Percentiles rank a stretch among this genome's conserved stretches.
Conservation (phyloP, 2,797 vertebrate species). For the Lacerta agilis region DNA sequence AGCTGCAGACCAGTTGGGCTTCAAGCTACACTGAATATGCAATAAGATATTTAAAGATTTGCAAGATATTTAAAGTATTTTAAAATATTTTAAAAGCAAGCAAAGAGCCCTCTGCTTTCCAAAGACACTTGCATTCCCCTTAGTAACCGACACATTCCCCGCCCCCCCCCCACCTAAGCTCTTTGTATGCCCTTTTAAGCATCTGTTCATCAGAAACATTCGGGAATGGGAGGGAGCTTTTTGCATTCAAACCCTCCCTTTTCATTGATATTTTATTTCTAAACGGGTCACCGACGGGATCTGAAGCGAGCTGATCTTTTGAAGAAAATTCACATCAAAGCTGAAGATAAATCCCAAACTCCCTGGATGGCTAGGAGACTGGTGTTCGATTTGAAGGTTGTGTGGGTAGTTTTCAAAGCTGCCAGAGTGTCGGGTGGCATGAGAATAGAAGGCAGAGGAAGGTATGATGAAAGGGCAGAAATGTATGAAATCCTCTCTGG, state of each 20-base stretch:
- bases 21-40: constrained; percentile 29
- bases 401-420: not conserved
- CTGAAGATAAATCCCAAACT: constrained; percentile 7
- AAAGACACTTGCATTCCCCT: constrained; percentile 13
- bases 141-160: constrained; percentile 23
- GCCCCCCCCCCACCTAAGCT: not conserved
- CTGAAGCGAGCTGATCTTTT: constrained; percentile 35
- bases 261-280: not conserved
- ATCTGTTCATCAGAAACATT: not conserved
- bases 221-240: not conserved
- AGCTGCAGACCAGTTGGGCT: constrained; percentile 5
- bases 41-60: constrained; percentile 23
- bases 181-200: constrained; percentile 19
- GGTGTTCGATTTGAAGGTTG: not conserved
- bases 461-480: not conserved
- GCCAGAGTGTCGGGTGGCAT: not conserved
- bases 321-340: constrained; percentile 36
- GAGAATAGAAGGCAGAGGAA: not conserved
- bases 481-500: not conserved
- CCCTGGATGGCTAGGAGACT: not conserved
- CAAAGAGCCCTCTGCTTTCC: not conserved
- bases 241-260: constrained; percentile 29
- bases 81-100: too few relatives aligned
- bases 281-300: constrained; percentile 8
- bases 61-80: too few relatives aligned